These are phyloP conservation scores for Eilema depressum DNA, from an alignment of 2,888 invertebrate species.

Conservation along the genomic window DNA sequence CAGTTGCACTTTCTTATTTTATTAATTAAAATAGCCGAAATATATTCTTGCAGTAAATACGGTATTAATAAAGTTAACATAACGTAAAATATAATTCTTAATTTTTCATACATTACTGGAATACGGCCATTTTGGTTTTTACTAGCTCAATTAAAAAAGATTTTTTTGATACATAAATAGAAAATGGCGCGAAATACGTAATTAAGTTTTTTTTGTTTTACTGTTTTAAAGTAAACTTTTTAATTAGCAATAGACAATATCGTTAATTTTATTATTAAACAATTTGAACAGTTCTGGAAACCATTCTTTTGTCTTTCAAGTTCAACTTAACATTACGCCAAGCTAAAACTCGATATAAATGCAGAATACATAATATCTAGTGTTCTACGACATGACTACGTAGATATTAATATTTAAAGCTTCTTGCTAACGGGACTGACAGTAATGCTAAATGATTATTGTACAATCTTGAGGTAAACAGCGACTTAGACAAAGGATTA, in stretches of 20 bases:
- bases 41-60: constrained; percentile 79
- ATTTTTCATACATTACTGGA: constrained; percentile 71
- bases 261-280: background rate
- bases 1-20: constrained; percentile 72
- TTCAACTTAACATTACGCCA: constrained; percentile 14
- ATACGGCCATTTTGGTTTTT: constrained; percentile 24
- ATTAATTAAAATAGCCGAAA: constrained; percentile 74
- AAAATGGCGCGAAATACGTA: constrained; percentile 18
- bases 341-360: background rate
- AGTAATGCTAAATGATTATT: constrained; percentile 28
- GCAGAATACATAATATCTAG: background rate
- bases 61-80: constrained; percentile 75
- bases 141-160: background rate
- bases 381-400: background rate
- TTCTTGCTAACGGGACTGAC: background rate
- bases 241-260: background rate
- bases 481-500: constrained; percentile 60
- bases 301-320: background rate
- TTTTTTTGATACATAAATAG: background rate
- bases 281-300: background rate
- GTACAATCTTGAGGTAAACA: constrained; percentile 55
- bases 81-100: constrained; percentile 77
- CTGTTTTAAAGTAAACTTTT: background rate
- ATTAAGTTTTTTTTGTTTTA: background rate
- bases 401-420: constrained; percentile 15